Conservation (phyloP, 2,888 invertebrate species). For the Spisula subtruncata region DNA sequence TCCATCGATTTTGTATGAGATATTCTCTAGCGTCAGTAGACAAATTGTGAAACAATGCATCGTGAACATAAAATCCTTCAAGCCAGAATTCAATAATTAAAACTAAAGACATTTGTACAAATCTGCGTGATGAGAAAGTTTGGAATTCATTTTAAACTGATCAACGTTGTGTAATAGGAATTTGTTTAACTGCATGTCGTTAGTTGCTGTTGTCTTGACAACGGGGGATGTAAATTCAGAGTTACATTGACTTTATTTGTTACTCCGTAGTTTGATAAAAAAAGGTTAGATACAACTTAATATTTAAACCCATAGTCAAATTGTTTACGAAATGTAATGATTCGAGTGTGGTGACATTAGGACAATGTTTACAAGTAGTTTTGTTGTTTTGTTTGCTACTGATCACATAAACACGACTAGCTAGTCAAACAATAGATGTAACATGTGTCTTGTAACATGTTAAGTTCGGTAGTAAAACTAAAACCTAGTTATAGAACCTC, state of each 20-base stretch:
- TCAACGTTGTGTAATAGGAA: neutral
- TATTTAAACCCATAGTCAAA: too few relatives aligned
- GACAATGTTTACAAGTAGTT: too few relatives aligned
- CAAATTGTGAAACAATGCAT: neutral
- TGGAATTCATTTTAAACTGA: neutral
- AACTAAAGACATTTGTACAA: neutral
- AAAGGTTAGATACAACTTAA: too few relatives aligned
- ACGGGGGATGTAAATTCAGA: conserved; percentile 6
- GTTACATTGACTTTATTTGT: neutral
- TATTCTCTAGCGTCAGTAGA: neutral
- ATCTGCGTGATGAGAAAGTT: neutral
- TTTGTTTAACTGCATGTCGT: neutral
- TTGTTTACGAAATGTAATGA: too few relatives aligned
- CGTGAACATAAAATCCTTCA: neutral
- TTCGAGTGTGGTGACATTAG: too few relatives aligned
- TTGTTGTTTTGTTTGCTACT: too few relatives aligned
- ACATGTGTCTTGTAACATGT: too few relatives aligned
- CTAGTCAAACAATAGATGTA: too few relatives aligned
- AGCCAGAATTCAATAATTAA: conserved; percentile 5
- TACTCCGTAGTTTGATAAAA: neutral
- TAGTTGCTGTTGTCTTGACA: conserved; percentile 2
- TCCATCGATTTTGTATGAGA: neutral
- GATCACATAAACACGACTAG: too few relatives aligned
- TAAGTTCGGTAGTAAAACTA: too few relatives aligned
- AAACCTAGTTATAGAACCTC: too few relatives aligned